Evolutionary conservation across 2,888 invertebrate genomes (phyloP).

Genomic region (Diabrotica balteata): DNA sequence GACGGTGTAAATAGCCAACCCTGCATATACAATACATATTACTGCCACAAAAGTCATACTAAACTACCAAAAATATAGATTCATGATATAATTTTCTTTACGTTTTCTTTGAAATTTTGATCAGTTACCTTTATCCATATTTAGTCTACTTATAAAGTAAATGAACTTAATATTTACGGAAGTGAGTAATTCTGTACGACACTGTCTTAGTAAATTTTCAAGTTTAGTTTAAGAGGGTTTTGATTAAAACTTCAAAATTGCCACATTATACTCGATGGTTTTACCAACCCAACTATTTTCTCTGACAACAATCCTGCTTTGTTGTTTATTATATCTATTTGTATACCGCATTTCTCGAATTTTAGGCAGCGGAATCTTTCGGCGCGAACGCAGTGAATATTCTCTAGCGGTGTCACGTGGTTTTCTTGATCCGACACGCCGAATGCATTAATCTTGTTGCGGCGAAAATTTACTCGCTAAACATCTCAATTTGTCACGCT

Average conservation of each 20-base stretch:
- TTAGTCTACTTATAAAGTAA: no score
- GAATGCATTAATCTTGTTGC: constrained; percentile 40
- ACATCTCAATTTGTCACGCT: constrained; percentile 43
- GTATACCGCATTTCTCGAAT: constrained; percentile 1
- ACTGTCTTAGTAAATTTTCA: no score
- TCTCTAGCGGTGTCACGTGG: constrained; percentile 27
- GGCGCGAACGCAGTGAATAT: constrained; percentile 27
- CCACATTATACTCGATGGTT: constrained; percentile 2
- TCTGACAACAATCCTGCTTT: constrained; percentile 1
- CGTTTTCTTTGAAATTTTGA: no score
- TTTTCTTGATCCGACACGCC: constrained; percentile 38
- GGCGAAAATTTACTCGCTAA: constrained; percentile 39
- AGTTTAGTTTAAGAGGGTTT: neutral
- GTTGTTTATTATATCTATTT: constrained; percentile 9
- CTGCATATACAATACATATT: no score
- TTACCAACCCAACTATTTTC: neutral
- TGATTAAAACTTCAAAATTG: constrained; percentile 6
- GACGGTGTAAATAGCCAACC: no score
- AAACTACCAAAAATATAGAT: no score
- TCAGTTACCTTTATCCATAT: no score
- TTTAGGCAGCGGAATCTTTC: constrained; percentile 26
- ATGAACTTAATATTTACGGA: no score
- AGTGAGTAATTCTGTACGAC: no score
- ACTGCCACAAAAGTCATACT: no score
- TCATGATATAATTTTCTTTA: no score